Evolutionary conservation across 2,113 vertebrate species (phyloP).

Genomic region (Anas platyrhynchos): DNA sequence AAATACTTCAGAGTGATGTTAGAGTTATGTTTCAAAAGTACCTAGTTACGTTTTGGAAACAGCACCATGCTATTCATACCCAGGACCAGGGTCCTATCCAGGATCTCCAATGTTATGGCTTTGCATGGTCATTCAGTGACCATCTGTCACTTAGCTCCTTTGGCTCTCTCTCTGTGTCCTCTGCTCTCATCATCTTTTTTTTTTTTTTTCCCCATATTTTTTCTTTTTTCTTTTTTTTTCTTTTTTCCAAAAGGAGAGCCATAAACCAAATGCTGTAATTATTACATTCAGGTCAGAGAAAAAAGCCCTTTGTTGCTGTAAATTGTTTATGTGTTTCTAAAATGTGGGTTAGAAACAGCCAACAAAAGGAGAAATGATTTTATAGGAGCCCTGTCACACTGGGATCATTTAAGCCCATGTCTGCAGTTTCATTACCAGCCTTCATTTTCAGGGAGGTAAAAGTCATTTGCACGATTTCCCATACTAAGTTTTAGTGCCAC

Average conservation of each 20-base stretch:
- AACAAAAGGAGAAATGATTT: constrained; percentile 39
- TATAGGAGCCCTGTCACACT: constrained; percentile 38
- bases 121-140: constrained; percentile 21
- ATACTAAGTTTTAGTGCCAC: not conserved
- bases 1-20: constrained; percentile 44
- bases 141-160: constrained; percentile 64
- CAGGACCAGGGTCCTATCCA: not conserved
- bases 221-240: not conserved
- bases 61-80: not conserved
- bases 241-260: not conserved
- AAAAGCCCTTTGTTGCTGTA: constrained; percentile 28
- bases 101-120: not conserved
- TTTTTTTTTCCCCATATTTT: not conserved
- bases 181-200: not conserved
- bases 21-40: constrained; percentile 30
- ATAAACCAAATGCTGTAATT: constrained; percentile 57
- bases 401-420: constrained; percentile 32
- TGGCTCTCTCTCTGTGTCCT: not conserved
- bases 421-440: constrained; percentile 30
- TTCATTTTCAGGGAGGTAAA: constrained; percentile 38
- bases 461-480: constrained; percentile 20
- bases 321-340: constrained; percentile 53
- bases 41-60: constrained; percentile 36
- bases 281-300: constrained; percentile 15
- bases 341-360: constrained; percentile 20